Base-by-base conservation (phyloP, 2,888 invertebrate genomes). In the Eupithecia tripunctaria region DNA sequence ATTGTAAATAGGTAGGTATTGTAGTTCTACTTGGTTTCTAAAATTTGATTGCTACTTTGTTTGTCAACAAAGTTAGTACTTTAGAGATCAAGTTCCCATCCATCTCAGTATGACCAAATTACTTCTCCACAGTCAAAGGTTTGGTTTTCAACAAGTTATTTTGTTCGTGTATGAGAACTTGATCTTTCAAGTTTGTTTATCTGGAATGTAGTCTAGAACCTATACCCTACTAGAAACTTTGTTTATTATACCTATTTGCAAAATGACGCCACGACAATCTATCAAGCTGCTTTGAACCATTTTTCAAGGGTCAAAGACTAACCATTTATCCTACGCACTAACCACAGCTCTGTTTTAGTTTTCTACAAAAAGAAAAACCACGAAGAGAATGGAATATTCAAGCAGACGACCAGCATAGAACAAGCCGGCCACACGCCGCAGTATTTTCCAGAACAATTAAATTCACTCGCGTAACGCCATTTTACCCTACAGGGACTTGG, bases 381-480 rank as follows among this genome's bases (percentile, higher is more conserved):
- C 21, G 8, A 12, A 47, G 32, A n/a, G 14, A 12, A 36, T 32
- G 32, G 56, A 67, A 67, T 43, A 67, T 67, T 51, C 8, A 64
- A 41, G 38, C 64, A 7, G 38, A 38, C 38, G 38, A n/a, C n/a
- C 38, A 12, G n/a, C 14, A n/a, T 21, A 64, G 36, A 29, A 56
- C 25, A 56, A 56, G 56, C 51, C 25, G 38, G 27, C 62, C 32
- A 62, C 70, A 75, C 78, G 66, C 67, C 67, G 78, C 72, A 76
- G 78, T 76, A 78, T 83, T 82, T 78, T 71, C 71, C 66, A 71
- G 79, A 71, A 81, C 83, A 86, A 86, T 88, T 87, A 86, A 86
- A 85, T 87, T 85, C 82, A 84, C 82, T 84, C 76, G 78, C 80
- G 73, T 74, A 79, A 82, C 77, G 76, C 80, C 78, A 80, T 81